Evolutionary conservation across 53 echinoderm and acorn worm genomes (phyloP).

Genomic region (Pentamera pediparva): DNA sequence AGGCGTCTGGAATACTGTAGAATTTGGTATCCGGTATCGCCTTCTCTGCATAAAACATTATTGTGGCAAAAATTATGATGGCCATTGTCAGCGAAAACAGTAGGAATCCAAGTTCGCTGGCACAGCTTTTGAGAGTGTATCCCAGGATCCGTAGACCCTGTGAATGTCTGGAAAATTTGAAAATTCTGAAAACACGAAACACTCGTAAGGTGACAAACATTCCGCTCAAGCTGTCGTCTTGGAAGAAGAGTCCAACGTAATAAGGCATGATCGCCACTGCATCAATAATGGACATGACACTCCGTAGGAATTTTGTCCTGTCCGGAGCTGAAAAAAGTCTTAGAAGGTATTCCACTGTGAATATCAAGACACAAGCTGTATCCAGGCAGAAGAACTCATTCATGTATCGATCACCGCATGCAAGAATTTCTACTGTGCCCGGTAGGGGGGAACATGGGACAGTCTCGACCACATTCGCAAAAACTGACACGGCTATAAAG

Average conservation of each 20-base stretch:
- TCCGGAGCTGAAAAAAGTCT: conserved; percentile 88
- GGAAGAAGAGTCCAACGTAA: conserved; percentile 89
- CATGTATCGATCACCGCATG: conserved; percentile 79
- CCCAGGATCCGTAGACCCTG: conserved; percentile 98
- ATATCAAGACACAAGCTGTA: conserved; percentile 95
- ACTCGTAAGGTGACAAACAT: conserved; percentile 97
- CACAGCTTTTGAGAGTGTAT: conserved; percentile 97
- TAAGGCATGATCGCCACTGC: conserved; percentile 97
- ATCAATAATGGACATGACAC: conserved; percentile 97
- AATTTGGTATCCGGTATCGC: conserved; percentile 57
- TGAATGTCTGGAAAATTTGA: conserved; percentile 99
- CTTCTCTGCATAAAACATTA: conserved; percentile 97
- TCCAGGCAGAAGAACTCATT: conserved; percentile 89
- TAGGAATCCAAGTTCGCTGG: conserved; percentile 98
- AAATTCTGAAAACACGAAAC: conserved; percentile 98
- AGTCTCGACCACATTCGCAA: conserved; percentile 88
- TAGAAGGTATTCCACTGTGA: conserved; percentile 92
- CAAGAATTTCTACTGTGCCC: conserved; percentile 67
- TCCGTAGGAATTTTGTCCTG: conserved; percentile 86
- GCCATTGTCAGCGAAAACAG: conserved; percentile 97
- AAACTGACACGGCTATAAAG: conserved; percentile 96
- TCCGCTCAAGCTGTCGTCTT: conserved; percentile 87
- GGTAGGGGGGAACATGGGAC: conserved; percentile 83
- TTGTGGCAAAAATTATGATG: conserved; percentile 97
- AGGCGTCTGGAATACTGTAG: conserved; percentile 98